Evolutionary conservation across 2,113 vertebrate genomes (phyloP).

Genomic region (Corynorhinus townsendii): DNA sequence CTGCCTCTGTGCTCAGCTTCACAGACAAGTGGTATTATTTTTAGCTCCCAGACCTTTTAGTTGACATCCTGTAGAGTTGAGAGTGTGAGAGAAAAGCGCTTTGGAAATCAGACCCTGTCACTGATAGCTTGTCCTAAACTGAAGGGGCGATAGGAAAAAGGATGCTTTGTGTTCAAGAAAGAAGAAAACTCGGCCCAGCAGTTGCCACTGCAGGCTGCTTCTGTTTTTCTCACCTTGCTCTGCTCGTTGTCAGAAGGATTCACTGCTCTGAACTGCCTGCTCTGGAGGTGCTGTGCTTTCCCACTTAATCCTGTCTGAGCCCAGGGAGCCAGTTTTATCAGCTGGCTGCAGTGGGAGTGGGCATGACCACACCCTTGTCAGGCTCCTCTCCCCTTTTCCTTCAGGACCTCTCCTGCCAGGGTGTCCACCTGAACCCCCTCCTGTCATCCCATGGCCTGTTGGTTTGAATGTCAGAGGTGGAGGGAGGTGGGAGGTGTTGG

Average conservation of each 20-base stretch:
- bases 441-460: neutral
- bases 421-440: neutral
- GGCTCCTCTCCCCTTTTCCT: neutral
- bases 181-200: neutral
- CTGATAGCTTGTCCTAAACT: constrained; percentile 48
- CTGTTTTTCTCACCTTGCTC: neutral
- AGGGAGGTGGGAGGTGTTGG: neutral
- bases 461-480: neutral
- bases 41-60: constrained; percentile 53
- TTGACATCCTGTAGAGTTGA: neutral
- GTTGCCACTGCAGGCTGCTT: neutral
- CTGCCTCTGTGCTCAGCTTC: neutral
- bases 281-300: neutral
- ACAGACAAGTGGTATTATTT: constrained; percentile 60
- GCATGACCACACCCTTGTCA: no score
- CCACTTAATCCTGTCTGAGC: neutral
- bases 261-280: neutral
- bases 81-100: constrained; percentile 40
- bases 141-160: constrained; percentile 25
- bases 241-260: neutral
- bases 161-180: constrained; percentile 33
- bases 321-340: neutral
- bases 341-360: neutral
- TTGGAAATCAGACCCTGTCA: constrained; percentile 47
- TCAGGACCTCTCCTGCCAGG: neutral